phyloP scores from a whole-genome alignment of 2,113 vertebrate genomes.

The Archilochus colubris region DNA sequence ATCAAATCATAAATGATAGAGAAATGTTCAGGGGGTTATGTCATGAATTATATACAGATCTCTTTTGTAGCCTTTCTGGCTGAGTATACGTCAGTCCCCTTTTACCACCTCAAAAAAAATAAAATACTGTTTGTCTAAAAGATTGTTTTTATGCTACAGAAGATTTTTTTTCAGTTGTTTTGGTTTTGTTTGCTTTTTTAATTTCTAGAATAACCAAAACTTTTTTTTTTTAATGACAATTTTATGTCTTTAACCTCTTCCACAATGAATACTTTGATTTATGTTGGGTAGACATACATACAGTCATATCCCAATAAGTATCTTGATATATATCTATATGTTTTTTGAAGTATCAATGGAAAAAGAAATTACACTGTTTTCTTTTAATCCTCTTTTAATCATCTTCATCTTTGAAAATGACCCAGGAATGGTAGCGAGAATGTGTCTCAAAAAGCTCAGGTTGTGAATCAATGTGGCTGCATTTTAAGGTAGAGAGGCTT shows the following conservation, averaged over 20 bases:
- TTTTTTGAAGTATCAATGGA: neutral
- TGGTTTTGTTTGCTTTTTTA: neutral
- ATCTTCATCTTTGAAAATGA: neutral
- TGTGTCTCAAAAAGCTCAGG: neutral
- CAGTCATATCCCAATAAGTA: neutral
- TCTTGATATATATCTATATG: neutral
- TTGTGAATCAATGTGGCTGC: neutral
- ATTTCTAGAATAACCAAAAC: neutral
- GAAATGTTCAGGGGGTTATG: rapidly evolving
- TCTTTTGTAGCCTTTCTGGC: neutral
- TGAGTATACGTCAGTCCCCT: neutral
- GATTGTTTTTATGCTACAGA: neutral
- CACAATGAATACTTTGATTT: neutral
- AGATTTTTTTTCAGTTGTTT: neutral
- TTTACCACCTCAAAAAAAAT: neutral
- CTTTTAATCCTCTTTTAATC: neutral
- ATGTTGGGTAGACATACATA: neutral
- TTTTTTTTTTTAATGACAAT: neutral
- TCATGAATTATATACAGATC: neutral
- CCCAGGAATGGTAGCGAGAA: neutral
- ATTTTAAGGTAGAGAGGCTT: neutral
- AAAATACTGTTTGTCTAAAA: neutral
- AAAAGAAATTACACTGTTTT: neutral
- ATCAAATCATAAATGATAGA: neutral
- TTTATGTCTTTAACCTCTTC: neutral